A percentile compares a stretch with the other conserved stretches of the same genome.
Evolutionary conservation across 2,797 vertebrate genomes (phyloP).

Genomic region (Sitta carolinensis): DNA sequence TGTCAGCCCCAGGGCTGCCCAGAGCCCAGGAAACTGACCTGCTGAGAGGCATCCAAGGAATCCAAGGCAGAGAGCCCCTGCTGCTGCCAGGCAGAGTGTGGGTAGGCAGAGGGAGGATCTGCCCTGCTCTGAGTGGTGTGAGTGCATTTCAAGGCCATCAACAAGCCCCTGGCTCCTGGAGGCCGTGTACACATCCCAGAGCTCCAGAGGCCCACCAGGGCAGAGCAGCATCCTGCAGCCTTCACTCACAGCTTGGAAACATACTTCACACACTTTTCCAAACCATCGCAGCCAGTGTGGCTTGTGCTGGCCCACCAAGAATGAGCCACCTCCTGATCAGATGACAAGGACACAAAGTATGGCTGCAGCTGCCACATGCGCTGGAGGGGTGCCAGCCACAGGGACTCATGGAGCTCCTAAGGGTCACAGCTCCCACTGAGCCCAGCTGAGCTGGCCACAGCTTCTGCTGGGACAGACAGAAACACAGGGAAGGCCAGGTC

Average conservation of each 20-base stretch:
- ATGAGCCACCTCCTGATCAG: neutral
- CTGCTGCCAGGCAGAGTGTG: neutral
- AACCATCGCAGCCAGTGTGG: neutral
- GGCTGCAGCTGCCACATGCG: neutral
- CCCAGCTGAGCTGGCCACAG: neutral
- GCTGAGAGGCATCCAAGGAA: neutral
- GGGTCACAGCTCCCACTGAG: neutral
- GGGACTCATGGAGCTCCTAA: neutral
- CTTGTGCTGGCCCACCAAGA: neutral
- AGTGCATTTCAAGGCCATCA: neutral
- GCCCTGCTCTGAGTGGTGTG: neutral
- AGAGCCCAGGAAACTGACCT: neutral
- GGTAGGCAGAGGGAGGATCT: neutral
- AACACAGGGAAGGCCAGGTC: neutral
- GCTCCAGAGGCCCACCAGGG: neutral
- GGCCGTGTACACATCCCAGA: rapidly evolving
- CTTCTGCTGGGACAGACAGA: neutral
- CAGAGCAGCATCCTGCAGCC: neutral
- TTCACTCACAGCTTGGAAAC: neutral
- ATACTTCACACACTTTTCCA: neutral
- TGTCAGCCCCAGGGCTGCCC: neutral
- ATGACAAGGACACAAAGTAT: neutral
- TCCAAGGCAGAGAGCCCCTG: neutral
- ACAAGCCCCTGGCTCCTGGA: neutral
- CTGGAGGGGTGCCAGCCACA: neutral